These are phyloP conservation scores for Copidosoma floridanum DNA, from an alignment of 1,140 invertebrate genomes.

Conservation along the genomic window DNA sequence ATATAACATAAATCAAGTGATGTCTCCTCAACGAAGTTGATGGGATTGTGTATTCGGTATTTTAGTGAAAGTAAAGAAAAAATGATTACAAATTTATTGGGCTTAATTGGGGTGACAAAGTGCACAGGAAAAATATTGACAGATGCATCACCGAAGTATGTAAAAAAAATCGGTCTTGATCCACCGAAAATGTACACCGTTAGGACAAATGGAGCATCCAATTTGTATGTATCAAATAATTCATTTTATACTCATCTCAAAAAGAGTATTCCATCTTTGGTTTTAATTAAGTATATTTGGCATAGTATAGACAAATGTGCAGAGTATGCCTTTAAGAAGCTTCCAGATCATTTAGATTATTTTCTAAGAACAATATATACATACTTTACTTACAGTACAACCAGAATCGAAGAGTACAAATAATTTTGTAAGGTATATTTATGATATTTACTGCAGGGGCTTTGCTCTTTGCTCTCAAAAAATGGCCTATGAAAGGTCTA, in stretches of 20 bases:
- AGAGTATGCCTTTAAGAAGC: neutral
- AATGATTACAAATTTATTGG: constrained; percentile 28
- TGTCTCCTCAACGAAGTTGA: constrained; percentile 27
- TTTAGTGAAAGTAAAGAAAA: constrained; percentile 17
- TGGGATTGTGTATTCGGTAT: constrained; percentile 29
- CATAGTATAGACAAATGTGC: neutral
- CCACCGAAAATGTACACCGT: neutral
- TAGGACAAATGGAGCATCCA: constrained; percentile 5
- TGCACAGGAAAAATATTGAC: neutral
- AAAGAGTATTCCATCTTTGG: neutral
- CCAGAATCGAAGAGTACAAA: neutral
- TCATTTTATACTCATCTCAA: constrained; percentile 1
- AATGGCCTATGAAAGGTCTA: no score
- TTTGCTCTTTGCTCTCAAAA: no score
- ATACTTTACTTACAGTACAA: neutral
- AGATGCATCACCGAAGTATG: neutral
- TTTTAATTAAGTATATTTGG: constrained; percentile 5
- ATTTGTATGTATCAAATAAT: constrained; percentile 3
- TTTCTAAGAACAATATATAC: neutral
- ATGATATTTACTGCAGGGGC: no score
- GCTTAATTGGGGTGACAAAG: constrained; percentile 17
- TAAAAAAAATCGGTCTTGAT: constrained; percentile 1
- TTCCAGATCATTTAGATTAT: neutral
- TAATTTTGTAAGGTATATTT: neutral
- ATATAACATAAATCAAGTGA: constrained; percentile 34